Evolutionary conservation across 2,113 vertebrate genomes (phyloP).

Genomic region (Nymphicus hollandicus): DNA sequence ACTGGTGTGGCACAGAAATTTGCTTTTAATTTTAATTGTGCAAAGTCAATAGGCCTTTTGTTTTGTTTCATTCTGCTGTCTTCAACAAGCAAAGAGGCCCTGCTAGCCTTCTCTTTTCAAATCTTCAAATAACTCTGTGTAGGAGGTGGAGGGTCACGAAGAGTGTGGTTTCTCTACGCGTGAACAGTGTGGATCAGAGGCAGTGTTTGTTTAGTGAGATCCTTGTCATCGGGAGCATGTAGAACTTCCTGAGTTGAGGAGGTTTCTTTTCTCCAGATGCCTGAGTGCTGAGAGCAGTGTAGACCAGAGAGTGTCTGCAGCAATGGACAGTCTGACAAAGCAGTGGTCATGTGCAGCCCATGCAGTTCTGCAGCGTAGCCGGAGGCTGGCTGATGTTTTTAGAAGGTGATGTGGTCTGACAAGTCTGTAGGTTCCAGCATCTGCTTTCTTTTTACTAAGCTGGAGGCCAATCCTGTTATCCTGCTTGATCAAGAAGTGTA

Average conservation of each 20-base stretch:
- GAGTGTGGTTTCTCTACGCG: background rate
- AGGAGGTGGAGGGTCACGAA: constrained; percentile 9
- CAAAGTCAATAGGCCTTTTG: background rate
- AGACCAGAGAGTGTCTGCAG: background rate
- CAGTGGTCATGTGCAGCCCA: background rate
- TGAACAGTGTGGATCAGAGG: background rate
- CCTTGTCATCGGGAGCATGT: background rate
- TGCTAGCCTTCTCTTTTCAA: background rate
- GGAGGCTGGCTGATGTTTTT: background rate
- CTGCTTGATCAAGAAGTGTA: background rate
- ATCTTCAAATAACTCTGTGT: constrained; percentile 17
- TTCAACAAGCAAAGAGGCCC: background rate
- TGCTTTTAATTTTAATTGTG: background rate
- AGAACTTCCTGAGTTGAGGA: background rate
- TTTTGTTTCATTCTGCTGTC: background rate
- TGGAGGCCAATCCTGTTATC: background rate
- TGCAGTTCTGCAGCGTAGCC: background rate
- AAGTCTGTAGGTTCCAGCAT: background rate
- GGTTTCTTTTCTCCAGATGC: background rate
- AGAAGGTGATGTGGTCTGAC: background rate
- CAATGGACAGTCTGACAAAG: background rate
- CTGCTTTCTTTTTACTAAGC: background rate
- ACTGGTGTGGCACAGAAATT: background rate
- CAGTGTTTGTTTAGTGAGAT: background rate
- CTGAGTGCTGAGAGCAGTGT: background rate